Conservation (phyloP, 2,888 invertebrate genomes). For the Cremastinae sp. region DNA sequence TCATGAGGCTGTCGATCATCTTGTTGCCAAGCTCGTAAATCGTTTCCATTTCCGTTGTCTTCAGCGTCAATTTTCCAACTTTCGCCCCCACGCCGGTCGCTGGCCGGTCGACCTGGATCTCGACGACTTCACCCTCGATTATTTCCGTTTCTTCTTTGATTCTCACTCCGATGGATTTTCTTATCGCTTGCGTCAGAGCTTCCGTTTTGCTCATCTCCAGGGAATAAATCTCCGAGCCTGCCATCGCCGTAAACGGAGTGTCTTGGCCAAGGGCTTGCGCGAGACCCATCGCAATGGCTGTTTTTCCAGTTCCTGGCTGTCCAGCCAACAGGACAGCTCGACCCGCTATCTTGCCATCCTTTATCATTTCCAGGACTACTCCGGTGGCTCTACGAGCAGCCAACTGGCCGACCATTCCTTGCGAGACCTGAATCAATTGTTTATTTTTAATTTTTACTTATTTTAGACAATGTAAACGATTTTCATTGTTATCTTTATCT, state of each 20-base stretch:
- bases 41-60: constrained; percentile 99
- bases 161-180: constrained; percentile 98
- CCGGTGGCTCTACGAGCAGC: constrained; percentile 97
- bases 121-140: constrained; percentile 99
- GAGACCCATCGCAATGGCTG: constrained; percentile 98
- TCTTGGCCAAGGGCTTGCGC: constrained; percentile 96
- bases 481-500: too few species aligned
- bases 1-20: constrained; percentile 97
- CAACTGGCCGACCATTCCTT: constrained; percentile 98
- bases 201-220: constrained; percentile 99
- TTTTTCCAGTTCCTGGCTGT: constrained; percentile 98
- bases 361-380: constrained; percentile 97
- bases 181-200: constrained; percentile 96
- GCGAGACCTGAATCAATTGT: constrained; percentile 84
- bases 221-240: constrained; percentile 99
- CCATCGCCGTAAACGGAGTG: constrained; percentile 99
- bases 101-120: constrained; percentile 97
- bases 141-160: constrained; percentile 99
- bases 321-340: constrained; percentile 97
- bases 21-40: constrained; percentile 99
- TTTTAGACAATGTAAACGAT: not conserved
- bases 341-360: constrained; percentile 98
- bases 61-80: constrained; percentile 96
- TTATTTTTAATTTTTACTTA: constrained; percentile 13
- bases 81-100: constrained; percentile 94